A percentile compares a stretch with the other conserved stretches of the same genome.
These are phyloP conservation scores for Proctacanthus coquilletti DNA, from an alignment of 1,140 invertebrate species.

Conservation along the genomic window DNA sequence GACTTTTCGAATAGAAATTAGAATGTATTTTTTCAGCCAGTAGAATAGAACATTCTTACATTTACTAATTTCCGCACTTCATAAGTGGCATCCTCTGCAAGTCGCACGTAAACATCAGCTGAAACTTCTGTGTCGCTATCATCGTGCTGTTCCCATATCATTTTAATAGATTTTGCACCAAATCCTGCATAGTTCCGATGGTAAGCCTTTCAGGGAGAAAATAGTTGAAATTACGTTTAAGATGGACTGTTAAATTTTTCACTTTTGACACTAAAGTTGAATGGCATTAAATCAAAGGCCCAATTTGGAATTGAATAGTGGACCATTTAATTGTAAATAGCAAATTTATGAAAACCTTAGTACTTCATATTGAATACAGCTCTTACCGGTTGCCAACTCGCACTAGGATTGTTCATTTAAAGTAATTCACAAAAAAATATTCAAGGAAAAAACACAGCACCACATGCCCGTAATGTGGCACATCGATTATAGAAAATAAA, in stretches of 20 bases:
- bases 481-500: too few relatives aligned
- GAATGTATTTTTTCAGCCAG: neutral
- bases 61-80: conserved; percentile 28
- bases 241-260: conserved; percentile 15
- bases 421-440: too few relatives aligned
- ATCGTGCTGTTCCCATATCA: conserved; percentile 29
- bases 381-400: too few relatives aligned
- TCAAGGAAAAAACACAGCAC: too few relatives aligned
- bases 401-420: too few relatives aligned
- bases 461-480: too few relatives aligned
- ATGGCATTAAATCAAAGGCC: conserved; percentile 6
- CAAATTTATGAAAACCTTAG: conserved; percentile 2
- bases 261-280: conserved; percentile 18
- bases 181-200: conserved; percentile 25
- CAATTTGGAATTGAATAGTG: neutral
- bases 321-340: neutral
- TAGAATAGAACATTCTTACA: conserved; percentile 9
- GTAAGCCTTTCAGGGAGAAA: conserved; percentile 10
- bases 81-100: conserved; percentile 28
- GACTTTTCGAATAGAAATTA: conserved; percentile 13
- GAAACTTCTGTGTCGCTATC: conserved; percentile 26
- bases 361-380: too few relatives aligned
- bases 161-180: conserved; percentile 22
- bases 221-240: neutral
- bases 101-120: conserved; percentile 19